A percentile compares a stretch with the other conserved stretches of the same genome.
phyloP scores from a whole-genome alignment of 2,797 vertebrate genomes.

The Trachurus trachurus region DNA sequence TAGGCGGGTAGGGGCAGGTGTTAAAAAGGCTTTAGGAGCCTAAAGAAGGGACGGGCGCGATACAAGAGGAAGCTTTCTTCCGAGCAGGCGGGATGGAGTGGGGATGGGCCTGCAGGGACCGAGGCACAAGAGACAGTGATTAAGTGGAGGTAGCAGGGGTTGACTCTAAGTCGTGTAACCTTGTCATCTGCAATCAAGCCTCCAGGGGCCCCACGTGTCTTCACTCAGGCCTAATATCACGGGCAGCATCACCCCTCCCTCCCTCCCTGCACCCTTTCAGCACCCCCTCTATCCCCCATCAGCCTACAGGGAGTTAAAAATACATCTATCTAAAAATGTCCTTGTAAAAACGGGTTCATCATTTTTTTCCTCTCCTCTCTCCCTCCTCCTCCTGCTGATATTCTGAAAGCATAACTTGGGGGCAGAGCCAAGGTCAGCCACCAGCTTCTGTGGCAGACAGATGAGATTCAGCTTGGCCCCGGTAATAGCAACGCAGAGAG shows the following conservation, averaged over 20 bases:
- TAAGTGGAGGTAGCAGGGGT: conserved; percentile 86
- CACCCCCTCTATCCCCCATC: conserved; percentile 41
- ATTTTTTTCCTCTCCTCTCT: conserved; percentile 55
- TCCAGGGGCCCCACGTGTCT: conserved; percentile 76
- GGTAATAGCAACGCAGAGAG: conserved; percentile 61
- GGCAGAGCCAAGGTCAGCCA: conserved; percentile 82
- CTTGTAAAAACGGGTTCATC: conserved; percentile 85
- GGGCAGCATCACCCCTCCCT: conserved; percentile 7
- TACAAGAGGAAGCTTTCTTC: conserved; percentile 57
- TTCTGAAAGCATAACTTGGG: conserved; percentile 84
- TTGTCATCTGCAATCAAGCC: conserved; percentile 86
- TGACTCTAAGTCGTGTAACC: conserved; percentile 86
- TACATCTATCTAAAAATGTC: conserved; percentile 83
- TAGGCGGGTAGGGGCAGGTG: conserved; percentile 49
- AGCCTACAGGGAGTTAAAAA: conserved; percentile 84
- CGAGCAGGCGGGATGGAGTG: conserved; percentile 39
- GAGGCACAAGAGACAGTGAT: conserved; percentile 82
- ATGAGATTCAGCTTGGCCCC: conserved; percentile 79
- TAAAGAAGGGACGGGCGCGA: conserved; percentile 21
- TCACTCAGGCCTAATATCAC: conserved; percentile 79
- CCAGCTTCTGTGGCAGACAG: conserved; percentile 72
- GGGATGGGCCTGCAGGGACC: conserved; percentile 63
- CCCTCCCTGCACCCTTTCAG: conserved; percentile 14
- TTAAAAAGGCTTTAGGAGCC: conserved; percentile 58
- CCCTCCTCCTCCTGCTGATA: conserved; percentile 60